Evolutionary conservation across 2,113 vertebrate species (phyloP), one percentile per base, ranked within the genome.

Genomic region (Ptilorrhoa leucosticta): DNA sequence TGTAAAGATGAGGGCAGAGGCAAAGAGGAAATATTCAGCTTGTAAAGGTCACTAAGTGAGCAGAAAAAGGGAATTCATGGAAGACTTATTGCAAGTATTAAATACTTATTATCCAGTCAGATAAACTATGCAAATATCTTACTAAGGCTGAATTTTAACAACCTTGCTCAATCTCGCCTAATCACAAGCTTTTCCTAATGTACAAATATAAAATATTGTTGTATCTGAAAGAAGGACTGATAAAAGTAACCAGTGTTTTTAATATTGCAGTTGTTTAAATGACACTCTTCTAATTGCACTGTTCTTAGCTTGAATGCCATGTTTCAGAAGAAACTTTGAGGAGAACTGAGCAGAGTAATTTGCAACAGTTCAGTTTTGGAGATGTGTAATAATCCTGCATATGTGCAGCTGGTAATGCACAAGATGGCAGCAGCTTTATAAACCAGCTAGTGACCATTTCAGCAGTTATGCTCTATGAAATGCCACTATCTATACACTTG

Each of bases 1-100:
- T 81, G 83, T 70, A 73, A 91, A 93, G 79, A 85, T 24, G 50
- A 86, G n/a, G 61, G 23, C 54, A 85, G 48, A 94, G 28, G 15
- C 22, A 85, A 87, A 60, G 65, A 82, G 42, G 45, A 93, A 76
- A 76, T 85, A 83, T 26, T 90, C 70, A 37, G 68, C 85, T 90
- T 95, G 71, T 76, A 96, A 92, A 90, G 73, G 92, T 95, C 92
- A 95, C 33, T 61, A 90, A 93, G 53, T 33, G 42, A 93, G 30
- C 68, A 83, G 64, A 90, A 80, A 47, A 86, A 88, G 64, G 50
- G 60, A 92, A 95, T 63, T 80, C n/a, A 73, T 63, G 58, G 50
- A 90, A 80, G 50, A 92, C 58, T 79, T 91, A 73, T 1, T 77
- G 58, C 76, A 92, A 63, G 51, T 42, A 96, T 90, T 90, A 94